Percentiles rank a stretch among this genome's conserved stretches.
phyloP scores from a whole-genome alignment of 2,888 invertebrate species.

The Dynastes hyllus region DNA sequence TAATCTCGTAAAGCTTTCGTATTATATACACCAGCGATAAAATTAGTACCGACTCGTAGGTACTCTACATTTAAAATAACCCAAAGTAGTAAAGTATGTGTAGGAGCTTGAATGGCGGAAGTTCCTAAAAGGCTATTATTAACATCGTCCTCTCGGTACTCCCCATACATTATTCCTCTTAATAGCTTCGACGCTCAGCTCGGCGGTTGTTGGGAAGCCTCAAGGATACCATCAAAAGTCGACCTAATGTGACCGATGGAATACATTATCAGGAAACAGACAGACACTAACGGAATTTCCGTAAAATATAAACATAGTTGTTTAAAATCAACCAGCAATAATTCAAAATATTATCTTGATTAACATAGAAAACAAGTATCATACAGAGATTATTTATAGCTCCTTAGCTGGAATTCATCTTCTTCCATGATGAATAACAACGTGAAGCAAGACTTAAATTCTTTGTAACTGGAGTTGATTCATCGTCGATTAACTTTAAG shows the following conservation, averaged over 20 bases:
- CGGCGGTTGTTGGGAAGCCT: not conserved
- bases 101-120: not conserved
- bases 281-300: not conserved
- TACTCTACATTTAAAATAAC: conserved; percentile 1
- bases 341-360: too few species aligned
- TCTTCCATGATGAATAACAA: too few species aligned
- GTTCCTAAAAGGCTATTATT: conserved; percentile 8
- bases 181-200: not conserved
- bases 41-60: not conserved
- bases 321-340: too few species aligned
- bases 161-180: conserved; percentile 2
- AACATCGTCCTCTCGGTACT: conserved; percentile 7
- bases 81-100: not conserved
- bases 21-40: not conserved
- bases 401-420: too few species aligned
- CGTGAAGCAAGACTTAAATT: too few species aligned
- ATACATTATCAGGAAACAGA: not conserved
- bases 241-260: not conserved
- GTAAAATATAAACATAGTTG: not conserved
- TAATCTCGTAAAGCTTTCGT: not conserved
- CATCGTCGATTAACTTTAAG: too few species aligned
- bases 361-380: too few species aligned
- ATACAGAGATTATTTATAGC: too few species aligned
- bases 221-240: not conserved
- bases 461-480: too few species aligned